Conservation (phyloP, 1,140 invertebrate species). For the Caenorhabditis inopinata region DNA sequence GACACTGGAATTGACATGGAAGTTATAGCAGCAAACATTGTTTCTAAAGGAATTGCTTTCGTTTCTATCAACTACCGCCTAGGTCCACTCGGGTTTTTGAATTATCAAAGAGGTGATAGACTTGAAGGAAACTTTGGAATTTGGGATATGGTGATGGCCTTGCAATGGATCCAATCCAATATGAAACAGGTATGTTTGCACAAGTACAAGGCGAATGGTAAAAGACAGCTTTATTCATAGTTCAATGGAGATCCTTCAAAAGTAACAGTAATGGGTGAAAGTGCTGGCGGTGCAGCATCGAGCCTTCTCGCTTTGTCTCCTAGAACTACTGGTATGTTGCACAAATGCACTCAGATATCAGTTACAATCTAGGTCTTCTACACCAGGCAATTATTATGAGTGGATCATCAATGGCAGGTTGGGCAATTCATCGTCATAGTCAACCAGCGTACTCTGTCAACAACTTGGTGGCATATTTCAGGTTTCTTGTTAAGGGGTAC, state of each 20-base stretch:
- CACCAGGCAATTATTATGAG: constrained; percentile 63
- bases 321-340: constrained; percentile 72
- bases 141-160: constrained; percentile 70
- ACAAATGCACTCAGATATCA: neutral
- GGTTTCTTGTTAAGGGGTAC: constrained; percentile 5
- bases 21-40: constrained; percentile 58
- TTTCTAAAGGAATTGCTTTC: constrained; percentile 86
- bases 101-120: constrained; percentile 52
- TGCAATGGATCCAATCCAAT: constrained; percentile 70
- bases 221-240: neutral
- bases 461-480: constrained; percentile 60
- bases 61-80: constrained; percentile 95
- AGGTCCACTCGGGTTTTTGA: constrained; percentile 75
- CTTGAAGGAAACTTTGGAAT: constrained; percentile 61
- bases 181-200: constrained; percentile 66
- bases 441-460: constrained; percentile 58
- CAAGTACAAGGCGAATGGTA: too few species aligned
- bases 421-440: constrained; percentile 63
- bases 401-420: constrained; percentile 61
- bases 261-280: constrained; percentile 71
- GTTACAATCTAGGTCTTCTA: constrained; percentile 49
- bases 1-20: constrained; percentile 64
- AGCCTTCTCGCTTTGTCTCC: constrained; percentile 80
- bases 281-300: constrained; percentile 81
- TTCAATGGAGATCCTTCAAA: constrained; percentile 70